Evolutionary conservation across 1,140 invertebrate species (phyloP).

Genomic region (Oncopodura yosiiana): DNA sequence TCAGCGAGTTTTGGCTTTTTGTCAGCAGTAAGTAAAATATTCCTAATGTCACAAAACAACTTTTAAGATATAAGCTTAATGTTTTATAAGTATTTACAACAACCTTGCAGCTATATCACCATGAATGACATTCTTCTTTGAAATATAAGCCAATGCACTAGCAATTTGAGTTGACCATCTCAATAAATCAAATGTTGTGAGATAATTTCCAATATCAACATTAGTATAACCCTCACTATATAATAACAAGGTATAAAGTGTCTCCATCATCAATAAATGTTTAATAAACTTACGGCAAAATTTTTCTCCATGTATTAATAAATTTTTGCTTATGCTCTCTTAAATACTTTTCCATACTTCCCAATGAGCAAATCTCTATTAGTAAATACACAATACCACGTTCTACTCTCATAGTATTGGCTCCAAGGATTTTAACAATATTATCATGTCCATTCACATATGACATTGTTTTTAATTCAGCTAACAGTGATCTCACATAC

Average conservation of each 20-base stretch:
- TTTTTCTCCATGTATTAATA: no score
- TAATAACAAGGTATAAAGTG: no score
- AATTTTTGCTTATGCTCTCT: not conserved
- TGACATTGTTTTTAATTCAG: conserved; percentile 4
- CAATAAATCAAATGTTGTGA: not conserved
- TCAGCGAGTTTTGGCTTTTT: conserved; percentile 34
- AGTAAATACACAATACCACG: conserved; percentile 8
- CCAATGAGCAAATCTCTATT: conserved; percentile 9
- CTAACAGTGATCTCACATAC: not conserved
- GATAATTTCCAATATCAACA: not conserved
- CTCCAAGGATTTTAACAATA: not conserved
- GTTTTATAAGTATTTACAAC: no score
- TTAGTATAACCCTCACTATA: no score
- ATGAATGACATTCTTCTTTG: not conserved
- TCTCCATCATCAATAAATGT: no score
- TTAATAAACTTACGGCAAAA: no score
- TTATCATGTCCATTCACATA: conserved; percentile 6
- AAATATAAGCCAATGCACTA: not conserved
- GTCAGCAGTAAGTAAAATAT: not conserved
- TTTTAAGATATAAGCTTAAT: no score
- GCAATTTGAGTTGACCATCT: not conserved
- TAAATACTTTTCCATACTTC: conserved; percentile 9
- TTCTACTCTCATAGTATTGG: not conserved
- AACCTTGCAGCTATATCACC: no score
- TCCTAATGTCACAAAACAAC: no score